Base-by-base conservation (phyloP, 2,888 invertebrate genomes). In the Pristionchus japonicus region DNA sequence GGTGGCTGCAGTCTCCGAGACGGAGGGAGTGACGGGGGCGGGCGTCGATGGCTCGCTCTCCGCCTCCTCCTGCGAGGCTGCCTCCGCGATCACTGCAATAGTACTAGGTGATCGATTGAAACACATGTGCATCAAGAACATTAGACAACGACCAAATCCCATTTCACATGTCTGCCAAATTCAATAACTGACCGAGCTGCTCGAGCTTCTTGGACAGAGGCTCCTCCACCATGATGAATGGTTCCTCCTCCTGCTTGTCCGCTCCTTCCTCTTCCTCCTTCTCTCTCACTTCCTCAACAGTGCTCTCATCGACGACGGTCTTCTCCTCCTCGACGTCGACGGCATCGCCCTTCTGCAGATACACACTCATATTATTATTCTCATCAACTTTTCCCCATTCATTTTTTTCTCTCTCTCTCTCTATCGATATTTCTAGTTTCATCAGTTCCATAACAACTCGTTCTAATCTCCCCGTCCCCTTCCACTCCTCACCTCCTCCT, bases 21-120 rank as follows among this genome's bases (percentile, higher is more conserved):
- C 37, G 47, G 86, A 86, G 40, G 86, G 86, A 43, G 86, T 86
- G 34, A 70, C 86, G 70, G 86, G 86, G 49, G 86, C 86, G 86
- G 86, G 86, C 20, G 86, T 86, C 31, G 86, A 70, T 47, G 86
- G 86, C 34, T 86, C 86, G 40, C 61, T 85, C 77, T 47, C 70
- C 37, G 34, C 85, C 86, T 70, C 85, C n/a, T 40, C 61, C 43
- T 85, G 85, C 7, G 85, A 57, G n/a, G 31, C 85, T 6, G 43
- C 4, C 40, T 64, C 85, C 1, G 4, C 64, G 61, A 85, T 57
- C 61, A 40, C 85, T 85, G 43, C 34, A 84, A 57, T 15, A 3
- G 20, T 0, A 43, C 3, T 11, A 34, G 20, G 13, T 61, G 2
- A 31, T 27, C 3, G 13, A n/a, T 6, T 27, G 3, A 23, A 27